Conservation (phyloP, 2,888 invertebrate genomes). For the Malthinus flaveolus region DNA sequence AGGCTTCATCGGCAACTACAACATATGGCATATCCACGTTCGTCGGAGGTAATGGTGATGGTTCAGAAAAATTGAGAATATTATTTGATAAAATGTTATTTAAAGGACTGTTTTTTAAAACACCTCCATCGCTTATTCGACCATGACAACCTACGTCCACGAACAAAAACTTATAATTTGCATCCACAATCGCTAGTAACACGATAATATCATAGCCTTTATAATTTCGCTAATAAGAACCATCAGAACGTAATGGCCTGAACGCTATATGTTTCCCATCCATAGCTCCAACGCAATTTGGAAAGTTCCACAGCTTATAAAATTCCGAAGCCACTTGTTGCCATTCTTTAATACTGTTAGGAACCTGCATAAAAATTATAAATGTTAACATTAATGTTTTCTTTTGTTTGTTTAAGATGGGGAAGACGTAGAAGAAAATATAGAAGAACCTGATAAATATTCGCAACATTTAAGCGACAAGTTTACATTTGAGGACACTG, state of each 20-base stretch:
- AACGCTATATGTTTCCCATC: conserved; percentile 37
- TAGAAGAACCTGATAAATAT: too few species aligned
- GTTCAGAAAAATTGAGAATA: conserved; percentile 35
- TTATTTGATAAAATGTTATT: conserved; percentile 29
- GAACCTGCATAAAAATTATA: conserved; percentile 7
- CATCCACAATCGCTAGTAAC: conserved; percentile 38
- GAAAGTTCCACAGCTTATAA: conserved; percentile 33
- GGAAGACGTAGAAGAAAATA: too few species aligned
- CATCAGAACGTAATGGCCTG: conserved; percentile 29
- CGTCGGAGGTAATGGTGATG: conserved; percentile 29
- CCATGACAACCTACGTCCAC: conserved; percentile 38
- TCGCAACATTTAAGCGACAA: too few species aligned
- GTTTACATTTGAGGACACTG: too few species aligned
- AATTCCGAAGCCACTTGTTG: conserved; percentile 13
- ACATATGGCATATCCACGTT: conserved; percentile 33
- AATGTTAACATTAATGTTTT: neutral
- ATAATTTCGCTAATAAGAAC: conserved; percentile 39
- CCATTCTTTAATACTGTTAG: conserved; percentile 13
- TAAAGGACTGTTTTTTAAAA: conserved; percentile 34
- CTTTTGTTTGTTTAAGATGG: too few species aligned
- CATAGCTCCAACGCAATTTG: conserved; percentile 35
- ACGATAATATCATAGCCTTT: conserved; percentile 38
- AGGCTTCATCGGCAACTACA: conserved; percentile 41
- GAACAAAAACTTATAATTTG: conserved; percentile 36
- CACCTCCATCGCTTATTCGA: conserved; percentile 38